Conservation (phyloP, 2,797 vertebrate species). For the Catostomus latipinnis region DNA sequence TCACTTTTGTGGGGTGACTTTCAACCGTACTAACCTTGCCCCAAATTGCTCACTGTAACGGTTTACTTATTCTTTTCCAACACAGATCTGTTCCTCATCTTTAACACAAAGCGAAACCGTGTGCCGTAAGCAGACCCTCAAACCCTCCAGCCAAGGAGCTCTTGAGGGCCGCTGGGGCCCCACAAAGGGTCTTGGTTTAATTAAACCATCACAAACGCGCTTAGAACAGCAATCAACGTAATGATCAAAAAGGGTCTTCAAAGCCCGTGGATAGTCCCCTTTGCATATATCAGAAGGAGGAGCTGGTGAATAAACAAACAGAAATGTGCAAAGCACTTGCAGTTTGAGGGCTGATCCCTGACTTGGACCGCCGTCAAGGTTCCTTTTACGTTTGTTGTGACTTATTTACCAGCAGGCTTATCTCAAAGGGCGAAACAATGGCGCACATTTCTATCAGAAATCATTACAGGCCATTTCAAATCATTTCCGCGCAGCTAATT, state of each 20-base stretch:
- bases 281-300: slow-evolving; percentile 54
- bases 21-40: slow-evolving; percentile 65
- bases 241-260: slow-evolving; percentile 65
- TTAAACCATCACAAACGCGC: slow-evolving; percentile 66
- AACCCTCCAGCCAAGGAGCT: slow-evolving; percentile 53
- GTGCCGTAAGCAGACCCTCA: slow-evolving; percentile 32
- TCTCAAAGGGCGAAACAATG: slow-evolving; percentile 71
- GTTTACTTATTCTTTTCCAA: slow-evolving; percentile 52
- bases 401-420: slow-evolving; percentile 73
- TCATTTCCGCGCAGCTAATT: slow-evolving; percentile 73
- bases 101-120: slow-evolving; percentile 31
- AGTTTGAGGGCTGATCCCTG: slow-evolving; percentile 66
- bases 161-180: slow-evolving; percentile 42
- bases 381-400: slow-evolving; percentile 70
- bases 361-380: slow-evolving; percentile 41
- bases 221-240: slow-evolving; percentile 66
- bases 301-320: slow-evolving; percentile 60
- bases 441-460: slow-evolving; percentile 76
- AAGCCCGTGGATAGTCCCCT: slow-evolving; percentile 59
- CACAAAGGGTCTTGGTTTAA: slow-evolving; percentile 60
- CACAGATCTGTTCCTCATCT: slow-evolving; percentile 41
- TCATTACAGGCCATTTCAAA: slow-evolving; percentile 74
- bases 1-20: slow-evolving; percentile 60
- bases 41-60: slow-evolving; percentile 62
- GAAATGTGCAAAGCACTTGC: slow-evolving; percentile 66